Base-by-base conservation (phyloP, 1,140 invertebrate genomes). In the Ectropis grisescens region DNA sequence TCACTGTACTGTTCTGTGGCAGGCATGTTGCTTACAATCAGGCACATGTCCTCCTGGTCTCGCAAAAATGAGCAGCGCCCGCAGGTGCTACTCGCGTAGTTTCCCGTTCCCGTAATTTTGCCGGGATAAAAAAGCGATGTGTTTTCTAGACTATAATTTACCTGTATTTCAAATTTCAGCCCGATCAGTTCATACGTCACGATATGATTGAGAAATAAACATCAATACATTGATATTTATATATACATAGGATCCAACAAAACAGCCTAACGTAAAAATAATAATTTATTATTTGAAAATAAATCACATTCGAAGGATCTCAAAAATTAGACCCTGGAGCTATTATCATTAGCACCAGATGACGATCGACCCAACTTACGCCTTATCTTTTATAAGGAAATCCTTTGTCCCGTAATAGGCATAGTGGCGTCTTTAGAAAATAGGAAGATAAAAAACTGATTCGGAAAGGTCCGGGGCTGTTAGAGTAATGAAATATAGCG, bases 271-370 rank as follows among this genome's bases (percentile, higher is more conserved):
- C 19, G 19, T 22, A 22, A 22, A 22, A 5, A 22, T 22, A n/a
- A n/a, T n/a, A n/a, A n/a, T n/a, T n/a, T n/a, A n/a, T n/a, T n/a
- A n/a, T n/a, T n/a, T n/a, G n/a, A n/a, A 9, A 5, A 22, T 22
- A 9, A 5, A 22, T 4, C 19, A 5, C 9, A 22, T 5, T 22
- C 19, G 19, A 22, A 22, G 4, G 19, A 9, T 22, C 4, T 9
- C 19, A 22, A 22, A 22, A 5, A 22, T 4, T 9, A 9, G 4
- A 9, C 9, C 4, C 19, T 9, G 19, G 45, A 37, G 39, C 38
- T 44, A 55, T 55, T 55, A 50, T 47, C 47, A 55, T 55, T 55
- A 55, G 40, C 37, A 14, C 44, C 47, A 51, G 52, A 55, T 51
- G 44, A 51, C 52, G 47, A 44, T 50, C 41, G 29, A 13, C 28